Evolutionary conservation across 2,113 vertebrate genomes (phyloP), one percentile per base, ranked within the genome.

Genomic region (Pseudopipra pipra): DNA sequence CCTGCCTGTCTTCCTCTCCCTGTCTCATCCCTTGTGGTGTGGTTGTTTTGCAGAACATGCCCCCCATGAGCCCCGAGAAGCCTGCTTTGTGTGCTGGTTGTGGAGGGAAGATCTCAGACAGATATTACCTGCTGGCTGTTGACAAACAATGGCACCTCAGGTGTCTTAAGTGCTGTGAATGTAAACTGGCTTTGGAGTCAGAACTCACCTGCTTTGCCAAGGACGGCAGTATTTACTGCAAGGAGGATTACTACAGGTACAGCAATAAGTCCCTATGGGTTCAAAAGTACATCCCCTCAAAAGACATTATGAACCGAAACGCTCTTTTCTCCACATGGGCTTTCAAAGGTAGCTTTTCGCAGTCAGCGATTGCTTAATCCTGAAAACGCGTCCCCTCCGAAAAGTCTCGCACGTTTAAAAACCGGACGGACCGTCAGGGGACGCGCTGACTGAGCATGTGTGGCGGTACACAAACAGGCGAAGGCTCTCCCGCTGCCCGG

Each of bases 201-300:
- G 99, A 99, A 97, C 98, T 99, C 95, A 99, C 99, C 96, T 99
- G 99, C 98, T 99, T 99, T 97, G 99, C 99, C 97, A 99, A 99
- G 98, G 99, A 99, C 98, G 99, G 99, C 82, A 99, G 99, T 97
- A 99, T 99, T 98, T 99, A 99, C 97, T 99, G 99, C 98, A 99
- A 99, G 98, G 99, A 99, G 98, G 99, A 99, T 98, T 99, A 99
- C 92, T 99, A 99, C 99, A 99, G 99, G 99, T 99, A 99, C 97
- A 96, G 91, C 90, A 78, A 68, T 33, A 83, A 68, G 85, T 49
- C 92, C 85, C 80, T 51, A 18, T 47, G 68, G 68, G 81, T 96
- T 43, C 77, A 35, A 68, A 75, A 54, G 68, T 76, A 54, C 52
- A 3, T 10, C 19, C 46, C 56, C 47, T 70, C 78, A 33, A 80